Evolutionary conservation across 2,113 vertebrate genomes (phyloP), one percentile per base, ranked within the genome.

Genomic region (Mus pahari): DNA sequence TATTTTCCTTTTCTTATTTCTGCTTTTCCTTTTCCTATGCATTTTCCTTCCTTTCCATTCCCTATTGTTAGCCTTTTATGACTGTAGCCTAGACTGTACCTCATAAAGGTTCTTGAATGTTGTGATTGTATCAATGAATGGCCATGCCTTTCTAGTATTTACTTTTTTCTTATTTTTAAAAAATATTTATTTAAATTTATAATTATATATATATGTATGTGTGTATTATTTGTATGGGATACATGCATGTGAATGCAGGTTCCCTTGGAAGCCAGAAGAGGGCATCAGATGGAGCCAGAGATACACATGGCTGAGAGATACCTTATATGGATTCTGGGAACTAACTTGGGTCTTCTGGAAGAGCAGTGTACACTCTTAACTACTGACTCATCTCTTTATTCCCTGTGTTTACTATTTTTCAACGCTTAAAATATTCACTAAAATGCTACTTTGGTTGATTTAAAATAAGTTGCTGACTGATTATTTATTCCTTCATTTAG

Each of bases 401-500:
- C 20, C 78, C 53, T 39, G 24, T 68, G 64, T 68, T 68, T 68
- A n/a, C 31, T 93, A 2, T 87, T 92, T 89, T 77, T 10, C 16
- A 96, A 91, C 89, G 62, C 58, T 77, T 89, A 86, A 81, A 78
- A 55, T 95, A 78, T 84, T 93, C 97, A 88, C 74, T 66, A 82
- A 90, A 78, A 92, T 94, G 45, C 48, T 95, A 78, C 17, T 81
- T 92, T 82, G n/a, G 55, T 36, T 39, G 83, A 92, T 74, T 62
- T 14, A 92, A 84, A 74, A n/a, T 68, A 77, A 86, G 7, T 89
- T 95, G 10, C 42, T 95, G 45, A 95, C 16, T n/a, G 62, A 26
- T 92, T 53, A 95, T 94, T 81, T 94, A 91, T 53, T 86, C 50
- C 53, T 4, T 97, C 26, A 74, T 94, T 70, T 96, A 53, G 90